Conservation (phyloP, 2,888 invertebrate genomes). For the Amblyteles armatorius region DNA sequence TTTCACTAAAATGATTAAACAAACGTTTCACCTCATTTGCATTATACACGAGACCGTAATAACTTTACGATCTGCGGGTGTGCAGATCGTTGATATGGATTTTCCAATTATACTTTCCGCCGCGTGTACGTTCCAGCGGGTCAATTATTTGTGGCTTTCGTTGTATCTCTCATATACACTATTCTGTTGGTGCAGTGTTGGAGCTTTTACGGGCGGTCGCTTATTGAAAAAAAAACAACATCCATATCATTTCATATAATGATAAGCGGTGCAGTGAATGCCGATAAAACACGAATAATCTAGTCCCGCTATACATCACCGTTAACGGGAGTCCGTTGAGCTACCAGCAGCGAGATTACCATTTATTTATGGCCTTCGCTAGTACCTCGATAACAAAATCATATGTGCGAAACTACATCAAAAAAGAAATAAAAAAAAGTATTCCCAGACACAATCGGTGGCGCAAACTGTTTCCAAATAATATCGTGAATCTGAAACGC, state of each 20-base stretch:
- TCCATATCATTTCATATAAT: constrained; percentile 45
- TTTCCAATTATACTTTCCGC: constrained; percentile 55
- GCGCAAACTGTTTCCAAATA: constrained; percentile 4
- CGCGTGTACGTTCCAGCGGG: neutral
- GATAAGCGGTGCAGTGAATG: constrained; percentile 45
- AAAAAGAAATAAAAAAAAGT: neutral
- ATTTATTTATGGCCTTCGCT: constrained; percentile 46
- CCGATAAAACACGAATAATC: constrained; percentile 58
- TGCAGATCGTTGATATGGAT: constrained; percentile 36
- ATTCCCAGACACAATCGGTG: neutral
- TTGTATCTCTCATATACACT: neutral
- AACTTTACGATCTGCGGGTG: constrained; percentile 19
- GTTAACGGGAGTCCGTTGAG: constrained; percentile 42
- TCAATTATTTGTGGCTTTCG: constrained; percentile 31
- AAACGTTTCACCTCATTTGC: constrained; percentile 33
- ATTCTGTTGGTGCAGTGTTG: neutral
- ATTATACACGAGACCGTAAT: constrained; percentile 33
- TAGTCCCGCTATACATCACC: constrained; percentile 28
- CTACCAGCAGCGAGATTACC: constrained; percentile 53
- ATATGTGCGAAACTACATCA: constrained; percentile 5
- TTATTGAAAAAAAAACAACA: constrained; percentile 22
- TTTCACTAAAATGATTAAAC: constrained; percentile 45
- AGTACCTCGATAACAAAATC: constrained; percentile 33
- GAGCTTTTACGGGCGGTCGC: neutral
- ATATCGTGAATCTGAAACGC: neutral